A percentile compares a stretch with the other conserved stretches of the same genome.
These are phyloP conservation scores for Cryptomyrus ogoouensis DNA, from an alignment of 2,113 vertebrate species.

Conservation along the genomic window DNA sequence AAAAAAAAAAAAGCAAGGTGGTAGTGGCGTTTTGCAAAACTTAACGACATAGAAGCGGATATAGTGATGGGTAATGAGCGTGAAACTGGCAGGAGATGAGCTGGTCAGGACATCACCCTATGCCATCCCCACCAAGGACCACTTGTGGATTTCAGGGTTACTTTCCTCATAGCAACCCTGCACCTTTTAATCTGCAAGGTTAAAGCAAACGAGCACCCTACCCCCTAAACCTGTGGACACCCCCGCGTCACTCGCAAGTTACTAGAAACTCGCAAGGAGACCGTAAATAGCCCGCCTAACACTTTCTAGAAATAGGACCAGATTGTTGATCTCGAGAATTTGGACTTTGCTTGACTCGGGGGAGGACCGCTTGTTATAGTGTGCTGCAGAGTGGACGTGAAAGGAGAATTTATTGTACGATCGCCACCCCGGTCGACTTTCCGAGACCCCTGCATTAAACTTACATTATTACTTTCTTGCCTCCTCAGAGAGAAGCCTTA, in stretches of 20 bases:
- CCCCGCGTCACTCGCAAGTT: neutral
- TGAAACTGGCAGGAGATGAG: neutral
- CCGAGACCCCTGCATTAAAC: neutral
- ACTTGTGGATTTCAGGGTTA: neutral
- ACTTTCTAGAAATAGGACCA: neutral
- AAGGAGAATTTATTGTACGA: neutral
- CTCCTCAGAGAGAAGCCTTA: neutral
- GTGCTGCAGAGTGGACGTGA: neutral
- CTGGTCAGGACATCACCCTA: neutral
- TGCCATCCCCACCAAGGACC: neutral
- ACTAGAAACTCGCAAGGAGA: neutral
- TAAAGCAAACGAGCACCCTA: neutral
- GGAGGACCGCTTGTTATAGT: neutral
- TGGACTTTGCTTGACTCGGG: neutral
- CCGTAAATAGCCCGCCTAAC: neutral
- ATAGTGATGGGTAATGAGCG: neutral
- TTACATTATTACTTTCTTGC: neutral
- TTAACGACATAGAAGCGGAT: neutral
- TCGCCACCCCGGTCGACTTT: neutral
- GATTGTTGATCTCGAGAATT: neutral
- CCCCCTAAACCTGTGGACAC: neutral
- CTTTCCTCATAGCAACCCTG: neutral
- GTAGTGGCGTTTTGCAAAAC: neutral
- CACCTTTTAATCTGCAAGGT: neutral
- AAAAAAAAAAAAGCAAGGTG: neutral